Evolutionary conservation across 2,797 vertebrate species (phyloP), one percentile per base, ranked within the genome.

Genomic region (Intellagama lesueurii): DNA sequence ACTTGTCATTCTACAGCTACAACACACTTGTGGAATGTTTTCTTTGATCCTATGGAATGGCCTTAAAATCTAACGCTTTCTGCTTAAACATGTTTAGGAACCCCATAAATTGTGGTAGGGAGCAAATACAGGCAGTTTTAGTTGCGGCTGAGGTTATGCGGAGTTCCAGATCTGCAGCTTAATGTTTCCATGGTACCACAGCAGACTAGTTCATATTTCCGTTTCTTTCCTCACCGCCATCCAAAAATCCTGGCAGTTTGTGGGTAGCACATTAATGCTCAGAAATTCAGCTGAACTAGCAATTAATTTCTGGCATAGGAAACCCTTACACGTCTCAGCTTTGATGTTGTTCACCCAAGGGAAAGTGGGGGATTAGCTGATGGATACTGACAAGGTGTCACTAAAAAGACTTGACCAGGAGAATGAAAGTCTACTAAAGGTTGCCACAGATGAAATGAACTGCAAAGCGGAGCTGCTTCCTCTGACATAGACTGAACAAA

Each of bases 401-500:
- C 88, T 40, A 89, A 66, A 69, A 81, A 32, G 0, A 47, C 91
- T 75, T 86, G 91, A 66, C 80, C 28, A 81, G 64, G 88, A 81
- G 92, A 87, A 35, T 88, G 47, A n/a, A 92, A 64, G 11, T 64
- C 0, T 35, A 90, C 70, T 30, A 22, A 40, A 60, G 83, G 0
- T 86, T 84, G 88, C 56, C 44, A 40, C 52, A 88, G 6, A 32
- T 95, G 84, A 86, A 85, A 30, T 69, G 16, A 92, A 32, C 49
- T 92, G 66, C 92, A 87, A 93, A 91, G 90, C 17, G 68, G 75
- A 78, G 92, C 93, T 52, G 92, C 24, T 89, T 35, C 64, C 91
- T 95, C 90, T 85, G 83, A 78, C 64, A 91, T 60, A 75, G n/a
- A 52, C 87, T 95, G 77, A 91, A 87, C 80, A 93, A 93, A 89